Base-by-base conservation (phyloP, 2,797 vertebrate species). In the Scomberomorus guttatus region DNA sequence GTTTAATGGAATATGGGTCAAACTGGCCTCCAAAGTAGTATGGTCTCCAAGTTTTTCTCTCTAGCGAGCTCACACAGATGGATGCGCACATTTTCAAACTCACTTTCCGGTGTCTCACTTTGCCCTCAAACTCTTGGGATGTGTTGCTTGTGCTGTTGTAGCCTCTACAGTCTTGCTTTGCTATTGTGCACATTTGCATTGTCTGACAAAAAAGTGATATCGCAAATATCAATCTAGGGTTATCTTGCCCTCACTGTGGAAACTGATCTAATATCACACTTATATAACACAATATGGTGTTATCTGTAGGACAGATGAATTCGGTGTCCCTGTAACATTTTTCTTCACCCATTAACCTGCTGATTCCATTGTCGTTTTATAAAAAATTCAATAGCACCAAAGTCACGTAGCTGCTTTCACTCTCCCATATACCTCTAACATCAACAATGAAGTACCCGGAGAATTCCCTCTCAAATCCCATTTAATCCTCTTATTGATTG, bases 1-100 rank as follows among this genome's bases (percentile, higher is more conserved):
- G 64, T 77, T 82, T 86, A 78, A 87, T 84, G 81, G 63, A 85
- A 80, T 58, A 80, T 76, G 69, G 84, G 82, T 89, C 83, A 81
- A 86, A 62, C 61, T 32, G 75, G 75, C 62, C 65, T 85, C 74
- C 74, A 14, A 75, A 71, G 52, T 22, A 15, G 44, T 9, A 42
- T 3, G 64, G 63, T 67, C 66, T 88, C 69, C 82, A 84, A 79
- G 83, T 22, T 52, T 60, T 37, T 76, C 46, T 87, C 52, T 75
- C 64, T 34, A 51, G 56, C 34, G 51, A 63, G 37, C 52, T n/a
- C 34, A 57, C 79, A 85, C 82, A 85, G 80, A 87, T 80, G 76
- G 81, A 71, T 13, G 68, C 62, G 32, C 86, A 66, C 77, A 55
- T 80, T 87, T 71, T 62, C 4, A 84, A 78, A 70, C n/a, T 72